Base-by-base conservation (phyloP, 2,113 vertebrate species). In the Brachyhypopomus occidentalis region DNA sequence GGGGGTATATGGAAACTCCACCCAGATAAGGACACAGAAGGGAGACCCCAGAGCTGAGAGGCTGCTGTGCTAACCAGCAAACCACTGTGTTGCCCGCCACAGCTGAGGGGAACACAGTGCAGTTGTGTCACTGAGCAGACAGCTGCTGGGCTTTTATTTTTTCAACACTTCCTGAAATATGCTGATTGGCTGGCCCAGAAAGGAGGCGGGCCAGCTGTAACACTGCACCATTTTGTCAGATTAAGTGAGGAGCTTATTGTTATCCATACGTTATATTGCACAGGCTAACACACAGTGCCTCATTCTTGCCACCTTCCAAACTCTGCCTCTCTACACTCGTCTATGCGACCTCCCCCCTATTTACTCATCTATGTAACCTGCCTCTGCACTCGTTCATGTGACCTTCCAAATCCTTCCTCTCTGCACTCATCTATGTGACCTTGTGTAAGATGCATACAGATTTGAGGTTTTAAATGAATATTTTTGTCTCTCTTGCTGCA, bases 401-500 rank as follows among this genome's bases (percentile, higher is more conserved):
- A 66, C 5, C 41, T 45, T 45, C 41, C 9, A 45, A 30, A 8
- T 5, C 2, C 41, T 45, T 2, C 41, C 41, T 45, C 41, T 45
- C 71, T 25, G n/a, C 19, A 58, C 0, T 34, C 4, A 11, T 23
- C 9, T 60, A 36, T 56, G 66, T 30, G 56, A 66, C 5, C 58
- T 67, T 67, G 17, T 38, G 25, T 72, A 64, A 11, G 41, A 63
- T 41, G 25, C 5, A 34, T 79, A 30, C 59, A 82, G n/a, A 80
- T 84, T 62, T 74, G 82, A 6, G 23, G 34, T 66, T 86, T 48
- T 48, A 38, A 52, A 38, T 81, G 79, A 41, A 77, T 81, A 11
- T 88, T 79, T 85, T 16, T 89, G 91, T 85, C 12, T 89, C 91
- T 90, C 36, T 52, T 92, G 83, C 85, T 70, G 67, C 93, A 98